Evolutionary conservation across 2,888 invertebrate genomes (phyloP), one percentile per base, ranked within the genome.

Genomic region (Melieria omissa): DNA sequence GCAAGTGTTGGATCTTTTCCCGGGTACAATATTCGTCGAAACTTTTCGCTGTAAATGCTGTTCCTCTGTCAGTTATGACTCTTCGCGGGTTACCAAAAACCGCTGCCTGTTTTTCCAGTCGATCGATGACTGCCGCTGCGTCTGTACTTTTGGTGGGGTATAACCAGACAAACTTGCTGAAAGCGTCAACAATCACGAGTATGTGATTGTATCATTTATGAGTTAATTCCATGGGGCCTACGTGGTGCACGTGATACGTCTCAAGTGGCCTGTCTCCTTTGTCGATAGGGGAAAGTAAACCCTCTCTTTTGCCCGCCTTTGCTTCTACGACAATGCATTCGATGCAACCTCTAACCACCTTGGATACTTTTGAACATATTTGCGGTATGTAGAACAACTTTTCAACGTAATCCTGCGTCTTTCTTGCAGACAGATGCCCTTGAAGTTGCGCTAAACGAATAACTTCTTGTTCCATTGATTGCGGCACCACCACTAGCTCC

Each of bases 141-240:
- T 61, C 47, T 16, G 63, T 63, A 63, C 47, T 47, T 70, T 81
- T 84, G 0, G 77, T 79, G 0, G 85, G 84, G 61, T 79, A 84
- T 0, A 85, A 46, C 84, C 85, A 86, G 0, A 77, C 76, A 76
- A 84, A 85, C 68, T 85, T 85, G 0, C 82, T 81, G 61, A 83
- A 72, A 5, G 66, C 65, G n/a, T 71, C 72, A 0, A 72, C 55
- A 4, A 72, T 64, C 7, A 82, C 81, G 0, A 86, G 75, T 0
- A 86, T 78, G 65, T 86, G 76, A 54, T 83, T 83, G 46, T 84
- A 84, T 14, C 71, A 67, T 73, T 84, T 84, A 1, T 76, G 76
- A 0, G 83, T 85, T 8, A 71, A 71, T 0, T 78, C 73, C 68
- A 83, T 61, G 2, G 84, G 84, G 1, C 85, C 84, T 4, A 86